Conservation (phyloP, 2,113 vertebrate species). For the Peromyscus californicus region DNA sequence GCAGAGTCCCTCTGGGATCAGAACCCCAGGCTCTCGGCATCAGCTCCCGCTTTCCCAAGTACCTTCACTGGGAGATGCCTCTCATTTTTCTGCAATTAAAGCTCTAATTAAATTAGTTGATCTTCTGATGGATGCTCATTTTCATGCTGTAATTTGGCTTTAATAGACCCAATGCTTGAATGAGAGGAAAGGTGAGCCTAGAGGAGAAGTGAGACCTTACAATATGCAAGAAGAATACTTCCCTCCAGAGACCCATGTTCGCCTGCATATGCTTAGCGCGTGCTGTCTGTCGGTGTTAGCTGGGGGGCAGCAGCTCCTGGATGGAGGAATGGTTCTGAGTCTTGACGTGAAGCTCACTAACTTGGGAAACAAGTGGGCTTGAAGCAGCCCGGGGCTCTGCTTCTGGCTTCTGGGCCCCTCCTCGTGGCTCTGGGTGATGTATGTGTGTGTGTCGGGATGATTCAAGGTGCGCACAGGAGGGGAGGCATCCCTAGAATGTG, state of each 20-base stretch:
- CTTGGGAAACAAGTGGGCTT: neutral
- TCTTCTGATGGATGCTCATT: constrained; percentile 68
- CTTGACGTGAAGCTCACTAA: constrained; percentile 46
- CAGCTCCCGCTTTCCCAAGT: neutral
- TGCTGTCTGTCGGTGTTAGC: constrained; percentile 31
- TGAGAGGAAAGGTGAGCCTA: constrained; percentile 66
- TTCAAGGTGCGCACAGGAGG: neutral
- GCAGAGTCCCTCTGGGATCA: too few relatives aligned
- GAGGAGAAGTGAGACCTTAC: constrained; percentile 59
- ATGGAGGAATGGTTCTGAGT: constrained; percentile 15
- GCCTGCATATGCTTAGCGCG: neutral
- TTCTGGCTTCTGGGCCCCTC: neutral
- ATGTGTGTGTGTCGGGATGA: neutral
- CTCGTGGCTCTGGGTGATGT: neutral
- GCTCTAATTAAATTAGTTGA: constrained; percentile 78
- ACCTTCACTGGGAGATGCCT: constrained; percentile 13
- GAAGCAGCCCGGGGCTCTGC: neutral
- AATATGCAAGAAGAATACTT: constrained; percentile 61
- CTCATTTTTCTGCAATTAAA: constrained; percentile 73
- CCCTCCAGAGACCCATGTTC: constrained; percentile 7
- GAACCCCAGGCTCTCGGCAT: neutral
- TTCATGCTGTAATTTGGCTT: constrained; percentile 73
- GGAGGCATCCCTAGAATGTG: neutral
- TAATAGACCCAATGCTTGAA: constrained; percentile 55
- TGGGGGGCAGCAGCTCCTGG: constrained; percentile 1